Conservation (phyloP, 2,888 invertebrate genomes). For the Xanthia togata region DNA sequence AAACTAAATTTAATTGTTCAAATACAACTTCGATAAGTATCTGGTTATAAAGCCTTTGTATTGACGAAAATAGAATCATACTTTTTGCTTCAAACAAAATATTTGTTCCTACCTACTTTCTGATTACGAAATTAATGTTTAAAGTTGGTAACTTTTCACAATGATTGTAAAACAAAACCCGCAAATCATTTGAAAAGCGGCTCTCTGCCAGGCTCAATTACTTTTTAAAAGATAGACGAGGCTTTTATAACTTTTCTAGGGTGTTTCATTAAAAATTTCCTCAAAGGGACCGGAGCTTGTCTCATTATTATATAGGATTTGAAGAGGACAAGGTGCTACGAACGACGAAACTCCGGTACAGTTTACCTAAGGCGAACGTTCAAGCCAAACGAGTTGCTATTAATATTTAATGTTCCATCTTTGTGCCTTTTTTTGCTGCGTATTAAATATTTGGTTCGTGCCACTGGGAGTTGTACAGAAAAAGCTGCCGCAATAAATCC, state of each 20-base stretch:
- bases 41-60: constrained; percentile 44
- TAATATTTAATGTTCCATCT: constrained; percentile 66
- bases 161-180: constrained; percentile 71
- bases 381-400: constrained; percentile 64
- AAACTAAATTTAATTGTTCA: constrained; percentile 35
- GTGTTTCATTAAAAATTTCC: constrained; percentile 85
- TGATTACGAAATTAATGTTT: constrained; percentile 68
- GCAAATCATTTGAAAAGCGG: constrained; percentile 73
- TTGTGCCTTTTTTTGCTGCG: constrained; percentile 52
- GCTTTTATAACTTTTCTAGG: constrained; percentile 83
- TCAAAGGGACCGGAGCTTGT: constrained; percentile 81
- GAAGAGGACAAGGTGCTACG: constrained; percentile 78
- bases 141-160: constrained; percentile 68
- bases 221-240: constrained; percentile 80
- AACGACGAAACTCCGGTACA: constrained; percentile 75
- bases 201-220: constrained; percentile 79
- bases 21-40: constrained; percentile 40
- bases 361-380: constrained; percentile 73
- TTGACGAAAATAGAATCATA: constrained; percentile 43
- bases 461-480: constrained; percentile 18
- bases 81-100: constrained; percentile 61
- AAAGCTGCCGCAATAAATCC: constrained; percentile 21
- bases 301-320: constrained; percentile 85
- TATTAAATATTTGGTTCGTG: constrained; percentile 55
- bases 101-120: constrained; percentile 61